Conservation (phyloP, 1,140 invertebrate genomes). For the Danaus plexippus region DNA sequence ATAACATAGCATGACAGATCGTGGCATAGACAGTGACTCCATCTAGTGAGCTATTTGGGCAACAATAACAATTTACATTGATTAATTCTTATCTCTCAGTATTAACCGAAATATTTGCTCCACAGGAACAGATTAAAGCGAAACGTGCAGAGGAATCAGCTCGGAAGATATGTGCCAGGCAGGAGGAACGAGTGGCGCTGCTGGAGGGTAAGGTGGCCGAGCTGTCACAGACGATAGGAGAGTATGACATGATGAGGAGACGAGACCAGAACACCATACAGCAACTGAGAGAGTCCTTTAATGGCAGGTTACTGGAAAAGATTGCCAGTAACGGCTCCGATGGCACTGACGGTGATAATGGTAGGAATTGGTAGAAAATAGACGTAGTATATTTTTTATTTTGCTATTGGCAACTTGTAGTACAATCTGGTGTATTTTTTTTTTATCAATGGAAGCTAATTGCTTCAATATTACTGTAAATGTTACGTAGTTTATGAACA, state of each 20-base stretch:
- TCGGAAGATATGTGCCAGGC: conserved; percentile 75
- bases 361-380: no score
- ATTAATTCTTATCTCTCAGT: no score
- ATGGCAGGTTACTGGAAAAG: conserved; percentile 39
- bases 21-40: no score
- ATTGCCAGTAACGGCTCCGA: conserved; percentile 19
- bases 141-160: conserved; percentile 79
- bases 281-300: conserved; percentile 76
- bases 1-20: no score
- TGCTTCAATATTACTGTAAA: no score
- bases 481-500: no score
- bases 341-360: conserved; percentile 15
- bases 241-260: conserved; percentile 81
- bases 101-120: conserved; percentile 3
- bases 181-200: conserved; percentile 83
- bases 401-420: no score
- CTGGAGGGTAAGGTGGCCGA: conserved; percentile 86
- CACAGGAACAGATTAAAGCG: conserved; percentile 77
- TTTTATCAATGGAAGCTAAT: no score
- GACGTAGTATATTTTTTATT: no score
- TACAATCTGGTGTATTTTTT: no score
- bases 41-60: no score
- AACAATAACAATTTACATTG: no score
- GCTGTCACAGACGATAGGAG: conserved; percentile 83
- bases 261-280: conserved; percentile 84